These are phyloP conservation scores for Netelia fuscicornis DNA, from an alignment of 2,888 invertebrate species.

Conservation along the genomic window DNA sequence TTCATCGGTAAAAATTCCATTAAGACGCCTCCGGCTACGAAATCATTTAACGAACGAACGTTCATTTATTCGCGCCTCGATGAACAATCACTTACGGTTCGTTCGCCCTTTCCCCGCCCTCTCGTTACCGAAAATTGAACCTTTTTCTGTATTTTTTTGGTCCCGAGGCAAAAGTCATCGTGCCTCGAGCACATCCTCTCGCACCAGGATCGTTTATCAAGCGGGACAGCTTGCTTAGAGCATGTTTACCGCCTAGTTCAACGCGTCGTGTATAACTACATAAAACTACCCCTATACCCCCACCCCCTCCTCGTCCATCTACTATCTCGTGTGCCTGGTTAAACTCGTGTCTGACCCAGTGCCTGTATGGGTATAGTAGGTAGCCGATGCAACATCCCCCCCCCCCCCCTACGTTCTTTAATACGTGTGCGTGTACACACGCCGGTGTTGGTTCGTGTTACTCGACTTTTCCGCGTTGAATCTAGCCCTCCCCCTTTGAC, in stretches of 20 bases:
- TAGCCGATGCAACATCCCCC: not conserved
- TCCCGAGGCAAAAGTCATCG: not conserved
- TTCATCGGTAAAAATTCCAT: too few species aligned
- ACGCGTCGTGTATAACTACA: not conserved
- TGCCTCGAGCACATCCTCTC: not conserved
- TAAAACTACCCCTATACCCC: not conserved
- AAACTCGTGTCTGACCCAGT: constrained; percentile 59
- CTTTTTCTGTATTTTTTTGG: not conserved
- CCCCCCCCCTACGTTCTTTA: too few species aligned
- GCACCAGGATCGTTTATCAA: not conserved
- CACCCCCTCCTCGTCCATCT: not conserved
- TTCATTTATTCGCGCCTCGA: too few species aligned
- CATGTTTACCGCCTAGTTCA: constrained; percentile 12
- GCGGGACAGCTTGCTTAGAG: not conserved
- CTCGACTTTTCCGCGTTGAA: constrained; percentile 47
- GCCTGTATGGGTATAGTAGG: not conserved
- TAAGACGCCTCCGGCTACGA: too few species aligned
- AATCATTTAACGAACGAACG: too few species aligned
- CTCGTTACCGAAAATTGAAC: not conserved
- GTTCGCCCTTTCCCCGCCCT: too few species aligned
- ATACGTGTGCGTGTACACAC: not conserved
- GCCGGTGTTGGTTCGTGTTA: constrained; percentile 28
- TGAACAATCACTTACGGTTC: too few species aligned
- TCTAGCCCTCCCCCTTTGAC: constrained; percentile 18
- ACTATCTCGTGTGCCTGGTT: constrained; percentile 1